Evolutionary conservation across 2,113 vertebrate genomes (phyloP).

Genomic region (Melanocharis versteri): DNA sequence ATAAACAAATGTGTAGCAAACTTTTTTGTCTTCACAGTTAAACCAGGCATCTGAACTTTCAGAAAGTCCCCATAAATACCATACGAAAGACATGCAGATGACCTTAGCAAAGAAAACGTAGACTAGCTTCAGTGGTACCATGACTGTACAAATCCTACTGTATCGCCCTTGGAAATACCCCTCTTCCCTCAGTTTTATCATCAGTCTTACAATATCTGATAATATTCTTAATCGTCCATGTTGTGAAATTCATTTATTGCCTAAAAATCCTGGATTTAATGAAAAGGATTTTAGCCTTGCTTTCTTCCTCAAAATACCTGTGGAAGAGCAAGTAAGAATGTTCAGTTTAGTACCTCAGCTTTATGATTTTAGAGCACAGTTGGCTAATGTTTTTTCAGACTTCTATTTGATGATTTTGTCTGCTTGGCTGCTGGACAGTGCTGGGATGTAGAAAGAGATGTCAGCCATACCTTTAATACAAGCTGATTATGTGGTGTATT

Average conservation of each 20-base stretch:
- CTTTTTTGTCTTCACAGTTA: not conserved
- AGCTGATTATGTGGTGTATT: not conserved
- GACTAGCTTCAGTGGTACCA: not conserved
- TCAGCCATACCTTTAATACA: not conserved
- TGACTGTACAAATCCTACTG: not conserved
- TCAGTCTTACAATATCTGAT: not conserved
- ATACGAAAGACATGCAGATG: not conserved
- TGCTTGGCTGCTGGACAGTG: not conserved
- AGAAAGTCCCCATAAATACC: not conserved
- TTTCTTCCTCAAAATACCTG: not conserved
- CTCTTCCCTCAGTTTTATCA: not conserved
- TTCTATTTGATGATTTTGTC: not conserved
- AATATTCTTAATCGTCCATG: not conserved
- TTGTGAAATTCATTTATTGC: not conserved
- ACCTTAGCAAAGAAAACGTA: not conserved
- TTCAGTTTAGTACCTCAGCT: not conserved
- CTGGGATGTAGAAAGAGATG: not conserved
- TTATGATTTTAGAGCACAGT: not conserved
- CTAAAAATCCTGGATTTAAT: not conserved
- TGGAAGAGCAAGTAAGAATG: not conserved
- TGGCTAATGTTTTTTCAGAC: not conserved
- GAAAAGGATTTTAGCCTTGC: not conserved
- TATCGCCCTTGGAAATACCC: not conserved
- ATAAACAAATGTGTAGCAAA: not conserved
- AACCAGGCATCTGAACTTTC: not conserved